Base-by-base conservation (phyloP, 2,888 invertebrate genomes). In the Dasysyrphus albostriatus region DNA sequence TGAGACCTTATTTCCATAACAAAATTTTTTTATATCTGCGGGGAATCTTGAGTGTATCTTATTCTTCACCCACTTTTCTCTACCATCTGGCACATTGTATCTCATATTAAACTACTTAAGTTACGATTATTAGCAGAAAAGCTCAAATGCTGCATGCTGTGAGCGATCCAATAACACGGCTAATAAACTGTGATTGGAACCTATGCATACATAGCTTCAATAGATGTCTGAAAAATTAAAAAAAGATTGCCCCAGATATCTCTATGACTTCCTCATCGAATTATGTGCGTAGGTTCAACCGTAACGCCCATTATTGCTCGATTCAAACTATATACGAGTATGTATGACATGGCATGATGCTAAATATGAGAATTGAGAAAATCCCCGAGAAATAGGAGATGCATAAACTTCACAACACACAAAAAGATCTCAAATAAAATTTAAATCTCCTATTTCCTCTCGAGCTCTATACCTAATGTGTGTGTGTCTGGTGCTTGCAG, bases 371-470 rank as follows among this genome's bases (percentile, higher is more conserved):
- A 12, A 56, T 42, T 24, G 42, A 37, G 37, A 51, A 39, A 72
- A 58, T 74, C 74, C 39, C 44, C 16, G 39, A 39, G 81, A 85
- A 85, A 81, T 85, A 29, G 14, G 85, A 84, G 83, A 84, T 79
- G 61, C 16, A 51, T 72, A 49, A 69, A 54, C 39, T 54, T 37
- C 39, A 54, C 24, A 24, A 24, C 24, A 54, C 39, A 54, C 19
- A 24, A 51, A 51, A 37, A 49, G 16, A 34, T 69, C 54, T 29
- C 24, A 67, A 82, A 58, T 19, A 54, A 72, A 77, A 70, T 37
- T 44, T 39, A 39, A 74, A 75, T 80, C 56, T 76, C 59, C 58
- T 47, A 81, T 74, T 81, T 69, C 77, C 84, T 73, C 29, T 77
- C 7, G 29, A 29, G 9, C 14, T 24, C 14, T 12, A n/a, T n/a